A percentile compares a stretch with the other conserved stretches of the same genome.
Evolutionary conservation across 2,797 vertebrate genomes (phyloP).

Genomic region (Anomalospiza imberbis): DNA sequence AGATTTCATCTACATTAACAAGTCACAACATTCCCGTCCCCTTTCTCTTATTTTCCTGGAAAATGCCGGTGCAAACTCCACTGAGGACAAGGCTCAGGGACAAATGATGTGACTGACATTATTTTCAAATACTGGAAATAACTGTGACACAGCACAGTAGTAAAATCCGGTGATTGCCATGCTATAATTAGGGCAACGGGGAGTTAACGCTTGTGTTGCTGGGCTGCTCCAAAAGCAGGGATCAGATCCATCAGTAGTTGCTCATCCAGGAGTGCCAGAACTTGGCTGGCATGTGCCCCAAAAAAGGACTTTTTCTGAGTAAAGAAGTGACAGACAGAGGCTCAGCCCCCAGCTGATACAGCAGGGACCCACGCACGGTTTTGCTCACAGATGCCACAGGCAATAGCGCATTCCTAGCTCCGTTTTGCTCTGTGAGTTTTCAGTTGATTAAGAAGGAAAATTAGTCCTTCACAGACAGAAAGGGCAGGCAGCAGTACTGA

Average conservation of each 20-base stretch:
- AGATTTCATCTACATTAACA: accelerated
- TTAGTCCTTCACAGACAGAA: background rate
- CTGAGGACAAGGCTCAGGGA: background rate
- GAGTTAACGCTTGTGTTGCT: background rate
- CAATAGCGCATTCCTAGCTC: background rate
- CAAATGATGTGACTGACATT: background rate
- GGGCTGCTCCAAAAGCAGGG: background rate
- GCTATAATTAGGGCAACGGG: conserved; percentile 14
- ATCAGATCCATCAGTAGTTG: accelerated
- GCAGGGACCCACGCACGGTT: background rate
- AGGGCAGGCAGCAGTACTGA: background rate
- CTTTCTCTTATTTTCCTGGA: background rate
- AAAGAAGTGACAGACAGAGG: background rate
- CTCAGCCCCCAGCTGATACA: background rate
- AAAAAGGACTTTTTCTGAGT: background rate
- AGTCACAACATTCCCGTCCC: background rate
- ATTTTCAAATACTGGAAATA: conserved; percentile 5
- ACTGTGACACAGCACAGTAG: background rate
- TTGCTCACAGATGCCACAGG: accelerated
- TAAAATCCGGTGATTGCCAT: background rate
- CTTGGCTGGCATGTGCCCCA: background rate
- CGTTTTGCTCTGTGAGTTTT: background rate
- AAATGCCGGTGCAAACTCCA: background rate
- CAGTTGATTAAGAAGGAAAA: background rate
- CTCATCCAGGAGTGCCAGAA: background rate